Evolutionary conservation across 1,140 invertebrate genomes (phyloP), one percentile per base, ranked within the genome.

Genomic region (Tribolium castaneum): DNA sequence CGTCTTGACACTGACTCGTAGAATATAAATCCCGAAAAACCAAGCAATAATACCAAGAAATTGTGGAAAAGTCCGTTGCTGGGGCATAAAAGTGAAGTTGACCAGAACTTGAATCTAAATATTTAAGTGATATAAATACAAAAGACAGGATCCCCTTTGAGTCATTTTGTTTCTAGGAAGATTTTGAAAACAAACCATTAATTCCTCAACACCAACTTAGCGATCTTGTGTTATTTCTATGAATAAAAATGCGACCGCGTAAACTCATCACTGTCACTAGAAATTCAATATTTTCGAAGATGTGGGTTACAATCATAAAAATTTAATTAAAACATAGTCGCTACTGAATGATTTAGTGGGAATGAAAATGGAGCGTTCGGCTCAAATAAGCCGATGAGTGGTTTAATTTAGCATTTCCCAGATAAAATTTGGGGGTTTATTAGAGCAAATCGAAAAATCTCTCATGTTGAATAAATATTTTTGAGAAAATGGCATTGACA

Each of bases 61-160:
- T n/a, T 22, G 22, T 22, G 10, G 10, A 59, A 12, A 19, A 6
- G 7, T 2, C 10, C 10, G 25, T 35, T 34, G 35, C 10, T 35
- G 30, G 9, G 22, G 59, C 30, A 66, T 66, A 35, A 35, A 66
- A 35, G 25, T 34, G 59, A 66, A 66, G 30, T 35, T 66, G n/a
- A 13, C 14, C 59, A 66, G 59, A 66, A 66, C 25, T n/a, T 25
- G 54, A 66, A 59, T 16, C 54, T 13, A 66, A 66, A 66, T 66
- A 66, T 66, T 66, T 66, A 66, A 66, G 9, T 66, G 34, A 34
- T 13, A 66, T 66, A 66, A 66, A 66, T 66, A 66, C 9, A 66
- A 35, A 34, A 66, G n/a, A 66, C 9, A 10, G 54, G 10, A 59
- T 25, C 54, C 25, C 54, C 10, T 7, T 59, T 59, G 54, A 25